Evolutionary conservation across 2,113 vertebrate species (phyloP).

Genomic region (Galeopterus variegatus): DNA sequence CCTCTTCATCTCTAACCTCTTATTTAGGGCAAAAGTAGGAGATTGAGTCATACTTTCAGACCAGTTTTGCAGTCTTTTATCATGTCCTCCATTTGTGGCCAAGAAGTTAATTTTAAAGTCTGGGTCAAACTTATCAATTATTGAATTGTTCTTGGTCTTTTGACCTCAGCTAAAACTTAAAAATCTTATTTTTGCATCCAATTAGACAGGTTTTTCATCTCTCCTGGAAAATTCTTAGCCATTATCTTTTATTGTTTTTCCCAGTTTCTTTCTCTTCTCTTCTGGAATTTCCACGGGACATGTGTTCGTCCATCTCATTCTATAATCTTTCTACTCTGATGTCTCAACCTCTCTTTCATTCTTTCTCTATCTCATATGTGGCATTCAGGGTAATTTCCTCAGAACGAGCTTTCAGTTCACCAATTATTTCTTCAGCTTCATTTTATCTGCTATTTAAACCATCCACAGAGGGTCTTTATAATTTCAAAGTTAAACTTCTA

Average conservation of each 20-base stretch:
- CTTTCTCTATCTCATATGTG: not conserved
- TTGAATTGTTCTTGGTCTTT: not conserved
- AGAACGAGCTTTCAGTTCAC: not conserved
- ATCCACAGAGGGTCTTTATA: not conserved
- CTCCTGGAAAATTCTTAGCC: not conserved
- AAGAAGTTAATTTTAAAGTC: slow-evolving; percentile 5
- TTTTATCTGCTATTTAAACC: not conserved
- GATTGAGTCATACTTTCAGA: not conserved
- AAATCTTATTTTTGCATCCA: not conserved
- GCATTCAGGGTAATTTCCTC: not conserved
- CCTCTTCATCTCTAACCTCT: not conserved
- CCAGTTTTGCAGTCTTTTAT: not conserved
- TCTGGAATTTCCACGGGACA: not conserved
- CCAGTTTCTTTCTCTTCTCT: not conserved
- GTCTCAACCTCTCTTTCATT: not conserved
- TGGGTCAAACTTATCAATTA: not conserved
- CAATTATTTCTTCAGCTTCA: not conserved
- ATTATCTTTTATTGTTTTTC: not conserved
- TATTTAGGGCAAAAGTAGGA: not conserved
- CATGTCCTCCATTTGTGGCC: not conserved
- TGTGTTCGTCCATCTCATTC: not conserved
- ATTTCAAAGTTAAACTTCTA: not conserved
- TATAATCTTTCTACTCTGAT: not conserved
- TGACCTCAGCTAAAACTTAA: not conserved
- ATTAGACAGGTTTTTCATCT: not conserved